These are phyloP conservation scores for Pachymerium ferrugineum DNA, from an alignment of 2,888 invertebrate genomes.

Conservation along the genomic window DNA sequence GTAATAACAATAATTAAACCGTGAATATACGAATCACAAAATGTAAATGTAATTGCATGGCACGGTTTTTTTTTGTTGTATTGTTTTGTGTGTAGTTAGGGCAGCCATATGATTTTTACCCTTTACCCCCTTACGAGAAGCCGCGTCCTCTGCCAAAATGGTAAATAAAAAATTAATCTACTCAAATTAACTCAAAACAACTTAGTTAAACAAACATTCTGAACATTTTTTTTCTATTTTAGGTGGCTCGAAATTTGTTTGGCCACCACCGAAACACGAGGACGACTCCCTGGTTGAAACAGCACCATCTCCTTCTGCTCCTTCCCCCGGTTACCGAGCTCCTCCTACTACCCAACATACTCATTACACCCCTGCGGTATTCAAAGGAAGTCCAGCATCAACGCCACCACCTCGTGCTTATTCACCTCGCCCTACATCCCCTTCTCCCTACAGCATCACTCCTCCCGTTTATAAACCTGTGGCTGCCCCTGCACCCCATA, in stretches of 20 bases:
- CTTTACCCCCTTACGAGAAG: not conserved
- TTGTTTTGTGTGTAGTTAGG: not conserved
- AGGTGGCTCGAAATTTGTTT: slow-evolving; percentile 36
- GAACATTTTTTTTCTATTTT: not conserved
- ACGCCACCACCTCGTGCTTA: slow-evolving; percentile 42
- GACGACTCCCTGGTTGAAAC: slow-evolving; percentile 28
- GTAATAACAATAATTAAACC: not conserved
- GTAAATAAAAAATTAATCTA: not conserved
- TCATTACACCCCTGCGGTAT: slow-evolving; percentile 43
- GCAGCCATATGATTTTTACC: not conserved
- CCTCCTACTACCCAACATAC: slow-evolving; percentile 42
- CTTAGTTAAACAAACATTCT: not conserved
- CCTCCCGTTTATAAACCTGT: slow-evolving; percentile 41
- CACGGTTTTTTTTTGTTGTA: not conserved
- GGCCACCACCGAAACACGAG: slow-evolving; percentile 36
- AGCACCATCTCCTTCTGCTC: slow-evolving; percentile 35
- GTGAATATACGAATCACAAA: not conserved
- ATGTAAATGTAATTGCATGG: not conserved
- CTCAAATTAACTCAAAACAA: not conserved
- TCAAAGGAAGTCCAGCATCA: slow-evolving; percentile 40
- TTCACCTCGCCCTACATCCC: slow-evolving; percentile 42
- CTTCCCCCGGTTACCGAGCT: slow-evolving; percentile 39
- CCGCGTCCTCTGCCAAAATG: not conserved
- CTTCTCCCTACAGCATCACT: slow-evolving; percentile 46
- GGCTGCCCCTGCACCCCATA: slow-evolving; percentile 31